These are phyloP conservation scores for Entomobrya multifasciata DNA, from an alignment of 2,888 invertebrate species.

Conservation along the genomic window DNA sequence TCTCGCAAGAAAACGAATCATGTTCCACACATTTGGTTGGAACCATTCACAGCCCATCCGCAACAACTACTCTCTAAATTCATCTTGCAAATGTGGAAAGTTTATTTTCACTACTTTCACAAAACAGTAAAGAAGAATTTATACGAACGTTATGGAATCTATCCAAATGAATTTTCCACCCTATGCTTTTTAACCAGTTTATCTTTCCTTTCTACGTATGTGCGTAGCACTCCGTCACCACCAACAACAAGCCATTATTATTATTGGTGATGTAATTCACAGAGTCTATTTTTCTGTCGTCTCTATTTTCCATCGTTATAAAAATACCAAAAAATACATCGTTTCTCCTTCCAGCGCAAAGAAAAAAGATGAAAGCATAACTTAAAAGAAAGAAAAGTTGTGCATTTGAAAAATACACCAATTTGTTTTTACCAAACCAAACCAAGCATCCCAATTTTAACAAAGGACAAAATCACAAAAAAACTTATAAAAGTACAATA, in stretches of 20 bases:
- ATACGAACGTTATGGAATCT: slow-evolving; percentile 6
- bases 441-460: not conserved
- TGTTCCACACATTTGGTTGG: no score
- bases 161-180: slow-evolving; percentile 25
- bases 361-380: not conserved
- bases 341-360: no score
- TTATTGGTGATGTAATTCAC: slow-evolving; percentile 23
- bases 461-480: not conserved
- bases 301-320: not conserved
- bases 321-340: not conserved
- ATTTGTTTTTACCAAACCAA: not conserved
- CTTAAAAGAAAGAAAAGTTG: not conserved
- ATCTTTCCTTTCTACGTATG: not conserved
- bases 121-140: not conserved
- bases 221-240: not conserved
- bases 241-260: slow-evolving; percentile 15
- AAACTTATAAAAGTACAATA: no score
- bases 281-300: slow-evolving; percentile 8
- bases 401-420: not conserved
- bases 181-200: not conserved
- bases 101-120: no score
- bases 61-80: no score
- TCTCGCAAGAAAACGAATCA: no score
- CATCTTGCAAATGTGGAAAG: no score
- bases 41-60: no score